Evolutionary conservation across 1,140 invertebrate genomes (phyloP).

Genomic region (Teleogryllus occipitalis): DNA sequence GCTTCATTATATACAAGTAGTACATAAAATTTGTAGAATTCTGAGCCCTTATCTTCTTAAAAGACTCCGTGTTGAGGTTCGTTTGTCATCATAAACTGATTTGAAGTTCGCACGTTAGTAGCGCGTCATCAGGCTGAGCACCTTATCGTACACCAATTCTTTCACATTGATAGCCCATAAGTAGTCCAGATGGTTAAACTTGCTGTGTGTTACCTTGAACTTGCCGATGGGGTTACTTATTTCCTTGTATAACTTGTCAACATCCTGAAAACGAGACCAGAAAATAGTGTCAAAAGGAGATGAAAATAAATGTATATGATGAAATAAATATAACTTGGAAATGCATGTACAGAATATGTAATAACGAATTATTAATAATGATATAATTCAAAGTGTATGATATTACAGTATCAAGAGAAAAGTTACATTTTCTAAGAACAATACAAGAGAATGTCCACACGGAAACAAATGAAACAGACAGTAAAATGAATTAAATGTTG

Average conservation of each 20-base stretch:
- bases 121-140: slow-evolving; percentile 28
- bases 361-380: not conserved
- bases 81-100: not conserved
- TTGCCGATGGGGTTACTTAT: not conserved
- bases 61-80: too few species aligned
- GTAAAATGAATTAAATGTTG: too few species aligned
- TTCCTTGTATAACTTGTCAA: slow-evolving; percentile 9
- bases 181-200: slow-evolving; percentile 22
- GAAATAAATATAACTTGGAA: not conserved
- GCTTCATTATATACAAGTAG: too few species aligned
- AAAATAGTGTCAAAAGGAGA: not conserved
- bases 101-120: not conserved
- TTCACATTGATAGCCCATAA: slow-evolving; percentile 21
- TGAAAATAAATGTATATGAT: not conserved
- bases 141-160: slow-evolving; percentile 18
- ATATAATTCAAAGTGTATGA: too few species aligned
- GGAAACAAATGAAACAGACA: too few species aligned
- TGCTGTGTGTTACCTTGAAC: not conserved
- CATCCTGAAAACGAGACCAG: slow-evolving; percentile 8
- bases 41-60: too few species aligned
- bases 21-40: too few species aligned
- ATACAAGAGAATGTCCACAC: too few species aligned
- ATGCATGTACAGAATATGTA: not conserved
- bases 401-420: too few species aligned
- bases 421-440: too few species aligned